Evolutionary conservation across 2,797 vertebrate species (phyloP).

Genomic region (Coreius guichenoti): DNA sequence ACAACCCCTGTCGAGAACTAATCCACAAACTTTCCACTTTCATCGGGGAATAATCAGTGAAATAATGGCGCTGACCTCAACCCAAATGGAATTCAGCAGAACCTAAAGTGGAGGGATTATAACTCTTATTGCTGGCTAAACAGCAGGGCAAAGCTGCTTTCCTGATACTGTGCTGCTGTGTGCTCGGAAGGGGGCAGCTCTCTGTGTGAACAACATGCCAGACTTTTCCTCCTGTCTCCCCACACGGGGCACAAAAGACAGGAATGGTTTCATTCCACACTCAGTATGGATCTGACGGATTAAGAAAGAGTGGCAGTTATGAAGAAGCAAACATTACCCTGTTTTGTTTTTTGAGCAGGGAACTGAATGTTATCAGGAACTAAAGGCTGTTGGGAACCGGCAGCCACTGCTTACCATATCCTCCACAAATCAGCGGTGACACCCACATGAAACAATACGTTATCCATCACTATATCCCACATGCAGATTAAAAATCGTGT

Average conservation of each 20-base stretch:
- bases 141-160: constrained; percentile 51
- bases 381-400: constrained; percentile 48
- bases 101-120: constrained; percentile 47
- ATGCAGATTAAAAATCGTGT: neutral
- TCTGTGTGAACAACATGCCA: constrained; percentile 42
- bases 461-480: constrained; percentile 32
- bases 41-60: constrained; percentile 44
- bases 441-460: constrained; percentile 41
- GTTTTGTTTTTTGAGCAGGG: constrained; percentile 22
- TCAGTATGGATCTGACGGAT: constrained; percentile 33
- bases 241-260: constrained; percentile 49
- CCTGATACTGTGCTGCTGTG: constrained; percentile 28
- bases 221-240: constrained; percentile 51
- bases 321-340: constrained; percentile 36
- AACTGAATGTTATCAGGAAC: constrained; percentile 60
- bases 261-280: constrained; percentile 49
- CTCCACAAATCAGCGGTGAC: constrained; percentile 54
- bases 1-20: constrained; percentile 36
- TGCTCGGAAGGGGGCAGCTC: neutral
- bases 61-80: constrained; percentile 51
- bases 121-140: constrained; percentile 48
- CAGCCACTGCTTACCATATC: constrained; percentile 54
- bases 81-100: constrained; percentile 50
- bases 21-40: constrained; percentile 53
- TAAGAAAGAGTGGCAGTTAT: constrained; percentile 35